Base-by-base conservation (phyloP, 2,888 invertebrate species). In the Cosmia pyralina region DNA sequence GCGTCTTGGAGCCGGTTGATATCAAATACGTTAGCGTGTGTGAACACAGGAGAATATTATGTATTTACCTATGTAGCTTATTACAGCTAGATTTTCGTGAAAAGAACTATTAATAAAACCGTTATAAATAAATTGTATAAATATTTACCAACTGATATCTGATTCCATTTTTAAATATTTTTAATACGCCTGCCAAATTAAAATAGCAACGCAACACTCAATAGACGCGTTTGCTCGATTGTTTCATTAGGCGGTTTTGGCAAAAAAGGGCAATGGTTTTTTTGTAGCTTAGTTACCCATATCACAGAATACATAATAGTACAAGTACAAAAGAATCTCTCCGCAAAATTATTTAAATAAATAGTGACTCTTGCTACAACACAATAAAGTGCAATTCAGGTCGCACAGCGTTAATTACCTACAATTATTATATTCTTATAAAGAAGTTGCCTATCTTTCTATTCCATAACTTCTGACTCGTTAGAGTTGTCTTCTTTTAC, bases 1-100 rank as follows among this genome's bases (percentile, higher is more conserved):
- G 72, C 63, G 22, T 34, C 57, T 41, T 38, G 41, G 57, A 58
- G 63, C 34, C 34, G 73, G 57, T 71, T 73, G 57, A 71, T 57
- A 71, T 38, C 57, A 63, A 71, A 73, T 50, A 63, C 52, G 55
- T 41, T 48, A 41, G 46, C 28, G 41, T 50, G 55, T 44, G 62
- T 58, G 28, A 13, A 44, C 41, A 22, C 22, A n/a, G n/a, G 17
- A 17, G 19, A 19, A 46, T 6, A 34, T 34, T 44, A 17, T 34
- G 4, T 28, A 34, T 58, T 50, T 50, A 69, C 28, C 5, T 22
- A n/a, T 8, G n/a, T 48, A 69, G 4, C 8, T 50, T 50, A 22
- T 57, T 41, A 38, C 10, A 19, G 3, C 28, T 67, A 55, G 8
- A 69, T 53, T 41, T n/a, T n/a, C 6, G 57, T 68, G 7, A 53